Percentiles rank a stretch among this genome's conserved stretches.
Evolutionary conservation across 2,797 vertebrate species (phyloP).

Genomic region (Apodemus agrarius): DNA sequence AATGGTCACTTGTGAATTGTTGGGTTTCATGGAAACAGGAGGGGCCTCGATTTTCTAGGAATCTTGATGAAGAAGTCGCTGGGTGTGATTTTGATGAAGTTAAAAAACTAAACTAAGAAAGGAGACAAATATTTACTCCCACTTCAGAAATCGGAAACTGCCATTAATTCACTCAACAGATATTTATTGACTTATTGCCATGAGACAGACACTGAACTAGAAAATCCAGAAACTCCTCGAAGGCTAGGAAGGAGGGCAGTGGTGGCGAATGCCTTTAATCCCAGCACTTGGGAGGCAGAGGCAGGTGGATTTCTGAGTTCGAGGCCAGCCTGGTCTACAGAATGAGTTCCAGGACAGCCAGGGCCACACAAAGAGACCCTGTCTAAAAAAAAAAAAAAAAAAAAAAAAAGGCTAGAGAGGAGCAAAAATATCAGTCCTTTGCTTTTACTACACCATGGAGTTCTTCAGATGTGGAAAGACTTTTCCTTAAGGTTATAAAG

Average conservation of each 20-base stretch:
- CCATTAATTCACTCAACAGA: conserved; percentile 5
- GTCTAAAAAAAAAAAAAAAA: no score
- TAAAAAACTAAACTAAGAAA: conserved; percentile 49
- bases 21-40: not conserved
- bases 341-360: no score
- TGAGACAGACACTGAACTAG: not conserved
- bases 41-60: not conserved
- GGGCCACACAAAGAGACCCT: no score
- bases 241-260: not conserved
- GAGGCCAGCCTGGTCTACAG: no score
- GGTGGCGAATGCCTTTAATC: no score
- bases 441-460: not conserved
- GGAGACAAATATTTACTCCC: conserved; percentile 42
- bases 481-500: conserved; percentile 11
- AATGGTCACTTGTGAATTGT: not conserved
- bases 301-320: no score
- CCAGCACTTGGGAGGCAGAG: no score
- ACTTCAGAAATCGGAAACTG: conserved; percentile 47
- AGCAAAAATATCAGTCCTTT: not conserved
- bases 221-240: conserved; percentile 7
- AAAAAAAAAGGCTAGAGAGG: not conserved
- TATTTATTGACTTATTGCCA: conserved; percentile 39
- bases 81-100: not conserved
- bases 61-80: not conserved
- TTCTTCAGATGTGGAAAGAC: not conserved